Evolutionary conservation across 2,797 vertebrate species (phyloP).

Genomic region (Acipenser oxyrinchus): DNA sequence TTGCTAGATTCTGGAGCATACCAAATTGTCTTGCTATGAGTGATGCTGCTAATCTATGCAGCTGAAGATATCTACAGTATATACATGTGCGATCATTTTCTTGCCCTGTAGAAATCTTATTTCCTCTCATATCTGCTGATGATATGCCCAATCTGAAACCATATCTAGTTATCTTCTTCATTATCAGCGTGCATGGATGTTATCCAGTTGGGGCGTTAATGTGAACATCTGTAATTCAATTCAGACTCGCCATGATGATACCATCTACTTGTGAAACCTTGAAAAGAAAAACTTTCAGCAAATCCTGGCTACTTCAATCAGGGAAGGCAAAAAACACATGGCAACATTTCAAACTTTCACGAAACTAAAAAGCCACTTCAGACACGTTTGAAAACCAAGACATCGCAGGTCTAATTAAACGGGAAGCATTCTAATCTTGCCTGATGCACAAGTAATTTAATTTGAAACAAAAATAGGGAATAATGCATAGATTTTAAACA

Average conservation of each 20-base stretch:
- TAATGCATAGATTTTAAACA: conserved; percentile 1
- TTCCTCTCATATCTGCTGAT: not conserved
- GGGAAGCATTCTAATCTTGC: not conserved
- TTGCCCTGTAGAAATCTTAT: not conserved
- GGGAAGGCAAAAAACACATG: not conserved
- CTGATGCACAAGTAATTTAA: not conserved
- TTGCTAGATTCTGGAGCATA: too few relatives aligned
- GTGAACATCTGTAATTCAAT: not conserved
- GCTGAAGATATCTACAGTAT: too few relatives aligned
- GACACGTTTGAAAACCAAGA: not conserved
- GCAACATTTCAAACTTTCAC: not conserved
- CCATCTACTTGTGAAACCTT: not conserved
- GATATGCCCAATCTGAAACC: not conserved
- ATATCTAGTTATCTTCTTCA: too few relatives aligned
- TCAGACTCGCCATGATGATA: not conserved
- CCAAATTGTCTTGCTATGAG: too few relatives aligned
- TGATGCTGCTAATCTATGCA: too few relatives aligned
- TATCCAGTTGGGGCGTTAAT: too few relatives aligned
- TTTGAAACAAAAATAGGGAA: conserved; percentile 1
- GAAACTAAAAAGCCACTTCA: not conserved
- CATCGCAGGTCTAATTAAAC: not conserved
- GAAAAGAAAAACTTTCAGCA: not conserved
- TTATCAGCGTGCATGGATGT: too few relatives aligned
- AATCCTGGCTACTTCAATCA: not conserved
- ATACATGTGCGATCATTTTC: too few relatives aligned